Conservation (phyloP, 2,113 vertebrate species). For the Romanogobio albipinnatus region DNA sequence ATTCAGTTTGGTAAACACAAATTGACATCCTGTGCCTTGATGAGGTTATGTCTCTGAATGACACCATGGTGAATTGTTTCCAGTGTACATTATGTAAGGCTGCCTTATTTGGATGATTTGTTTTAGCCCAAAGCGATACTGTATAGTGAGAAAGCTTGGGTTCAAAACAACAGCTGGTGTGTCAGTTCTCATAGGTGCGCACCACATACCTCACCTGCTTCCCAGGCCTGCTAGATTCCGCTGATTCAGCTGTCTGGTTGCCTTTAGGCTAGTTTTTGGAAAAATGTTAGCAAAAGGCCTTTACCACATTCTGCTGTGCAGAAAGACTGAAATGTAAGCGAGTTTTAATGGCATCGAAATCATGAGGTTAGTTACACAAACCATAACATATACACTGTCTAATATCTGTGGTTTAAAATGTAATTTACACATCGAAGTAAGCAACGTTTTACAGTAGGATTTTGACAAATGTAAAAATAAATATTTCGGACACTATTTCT, state of each 20-base stretch:
- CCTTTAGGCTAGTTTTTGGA: background rate
- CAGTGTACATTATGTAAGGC: background rate
- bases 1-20: slow-evolving; percentile 1
- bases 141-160: background rate
- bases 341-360: background rate
- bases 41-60: background rate
- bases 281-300: background rate
- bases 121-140: background rate
- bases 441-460: no score
- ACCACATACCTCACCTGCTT: slow-evolving; percentile 60
- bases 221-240: slow-evolving; percentile 27
- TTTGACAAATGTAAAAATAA: no score
- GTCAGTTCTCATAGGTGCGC: slow-evolving; percentile 58
- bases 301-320: background rate
- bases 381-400: background rate
- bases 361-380: background rate
- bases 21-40: background rate
- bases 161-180: slow-evolving; percentile 27
- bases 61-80: background rate
- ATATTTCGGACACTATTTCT: no score
- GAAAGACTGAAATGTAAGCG: slow-evolving; percentile 11
- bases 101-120: background rate
- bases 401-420: background rate
- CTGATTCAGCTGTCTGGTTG: slow-evolving; percentile 35
- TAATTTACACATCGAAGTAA: background rate